Evolutionary conservation across 2,888 invertebrate species (phyloP), one percentile per base, ranked within the genome.

Genomic region (Cyaniris semiargus): DNA sequence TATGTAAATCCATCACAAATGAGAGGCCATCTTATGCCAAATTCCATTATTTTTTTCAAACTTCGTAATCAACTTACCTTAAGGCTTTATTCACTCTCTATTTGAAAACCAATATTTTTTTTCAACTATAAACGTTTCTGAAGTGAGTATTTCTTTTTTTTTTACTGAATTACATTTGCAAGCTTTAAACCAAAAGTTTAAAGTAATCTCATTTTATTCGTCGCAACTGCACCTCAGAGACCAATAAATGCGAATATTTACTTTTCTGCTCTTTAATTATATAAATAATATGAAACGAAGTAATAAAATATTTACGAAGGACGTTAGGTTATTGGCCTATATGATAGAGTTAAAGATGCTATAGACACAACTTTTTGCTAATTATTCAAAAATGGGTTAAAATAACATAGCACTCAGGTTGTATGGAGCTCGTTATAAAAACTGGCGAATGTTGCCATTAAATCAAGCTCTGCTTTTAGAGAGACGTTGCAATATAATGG

Each of bases 401-500:
- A 44, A 72, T 72, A 72, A 72, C 27, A 74, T 74, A 74, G 53
- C 53, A 74, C 74, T 48, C 5, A 48, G 53, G 18, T 74, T 53
- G 27, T 74, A 53, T 74, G 53, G 74, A 74, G 66, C 76, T 76
- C 77, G 53, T 76, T 75, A 66, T 71, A 77, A 78, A 74, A 78
- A 76, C 60, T 38, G 75, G 60, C 71, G 77, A 78, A 77, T 77
- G 78, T 76, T 76, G 76, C 76, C 76, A 79, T 78, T 80, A 80
- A 79, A 78, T 76, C 77, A 77, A 74, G 77, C 78, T 76, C 79
- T 77, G 79, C 79, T 78, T 78, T 79, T 75, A 78, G 58, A 79
- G 76, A 80, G 77, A 78, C 79, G 76, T 76, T 70, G 77, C 71
- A 72, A 78, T 80, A 53, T 80, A 80, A 80, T 80, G 78, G 80